Conservation (phyloP, 2,888 invertebrate genomes). For the Nomada ruficornis region DNA sequence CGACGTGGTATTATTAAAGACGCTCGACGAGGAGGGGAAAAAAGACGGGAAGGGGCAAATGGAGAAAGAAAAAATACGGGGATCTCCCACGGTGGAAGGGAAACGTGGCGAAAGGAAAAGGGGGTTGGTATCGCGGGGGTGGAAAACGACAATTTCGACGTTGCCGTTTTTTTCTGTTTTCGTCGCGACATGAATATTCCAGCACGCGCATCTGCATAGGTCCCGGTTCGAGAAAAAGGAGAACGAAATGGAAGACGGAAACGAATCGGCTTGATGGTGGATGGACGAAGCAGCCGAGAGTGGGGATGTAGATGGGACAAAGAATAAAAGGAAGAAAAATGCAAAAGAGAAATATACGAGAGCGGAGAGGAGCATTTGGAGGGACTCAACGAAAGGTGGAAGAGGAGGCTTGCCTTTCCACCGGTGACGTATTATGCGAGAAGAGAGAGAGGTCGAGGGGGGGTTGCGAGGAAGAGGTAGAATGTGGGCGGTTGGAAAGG, state of each 20-base stretch:
- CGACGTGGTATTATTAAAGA: slow-evolving; percentile 69
- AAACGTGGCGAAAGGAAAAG: slow-evolving; percentile 25
- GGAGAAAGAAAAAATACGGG: slow-evolving; percentile 28
- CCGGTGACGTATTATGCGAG: slow-evolving; percentile 81
- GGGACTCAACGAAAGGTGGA: slow-evolving; percentile 57
- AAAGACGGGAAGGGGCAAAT: slow-evolving; percentile 31
- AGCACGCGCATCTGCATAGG: slow-evolving; percentile 66
- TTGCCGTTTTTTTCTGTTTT: slow-evolving; percentile 61
- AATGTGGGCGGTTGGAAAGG: slow-evolving; percentile 51
- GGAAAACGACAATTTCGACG: slow-evolving; percentile 50
- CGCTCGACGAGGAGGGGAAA: slow-evolving; percentile 29
- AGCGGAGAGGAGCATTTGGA: slow-evolving; percentile 11
- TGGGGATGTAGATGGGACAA: not conserved
- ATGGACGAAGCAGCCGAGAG: slow-evolving; percentile 4
- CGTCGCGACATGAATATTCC: slow-evolving; percentile 68
- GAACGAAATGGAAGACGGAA: slow-evolving; percentile 2
- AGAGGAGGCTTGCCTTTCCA: slow-evolving; percentile 67
- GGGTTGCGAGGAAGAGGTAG: slow-evolving; percentile 28
- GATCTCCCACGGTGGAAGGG: slow-evolving; percentile 9
- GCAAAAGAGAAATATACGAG: slow-evolving; percentile 67
- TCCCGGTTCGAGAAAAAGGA: slow-evolving; percentile 55
- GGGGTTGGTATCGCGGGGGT: slow-evolving; percentile 25
- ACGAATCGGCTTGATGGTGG: not conserved
- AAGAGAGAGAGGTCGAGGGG: slow-evolving; percentile 38
- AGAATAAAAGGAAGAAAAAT: slow-evolving; percentile 33